Percentiles rank a stretch among this genome's conserved stretches.
Evolutionary conservation across 2,888 invertebrate genomes (phyloP).

Genomic region (Druceiella hillmani): DNA sequence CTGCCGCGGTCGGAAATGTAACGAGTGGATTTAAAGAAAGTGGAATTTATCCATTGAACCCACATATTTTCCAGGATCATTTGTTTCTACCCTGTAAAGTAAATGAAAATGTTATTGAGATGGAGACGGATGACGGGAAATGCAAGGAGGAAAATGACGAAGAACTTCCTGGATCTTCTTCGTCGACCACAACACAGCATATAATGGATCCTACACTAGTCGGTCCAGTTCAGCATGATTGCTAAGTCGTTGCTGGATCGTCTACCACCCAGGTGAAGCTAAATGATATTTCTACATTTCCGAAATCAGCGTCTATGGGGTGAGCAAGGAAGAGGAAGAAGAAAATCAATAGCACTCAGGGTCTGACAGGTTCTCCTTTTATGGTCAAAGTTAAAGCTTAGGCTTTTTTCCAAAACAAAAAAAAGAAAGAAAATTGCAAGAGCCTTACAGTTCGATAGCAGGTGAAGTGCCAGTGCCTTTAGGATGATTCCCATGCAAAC

Average conservation of each 20-base stretch:
- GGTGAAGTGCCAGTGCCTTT: no score
- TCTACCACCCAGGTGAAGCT: background rate
- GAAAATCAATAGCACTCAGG: background rate
- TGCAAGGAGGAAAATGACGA: constrained; percentile 5
- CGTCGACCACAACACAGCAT: background rate
- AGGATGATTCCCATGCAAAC: no score
- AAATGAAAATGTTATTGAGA: constrained; percentile 10
- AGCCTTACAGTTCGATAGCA: no score
- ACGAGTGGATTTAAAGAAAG: no score
- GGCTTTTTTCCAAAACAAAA: no score
- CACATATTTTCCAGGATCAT: constrained; percentile 13
- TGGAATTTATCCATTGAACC: no score
- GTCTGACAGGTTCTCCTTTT: background rate
- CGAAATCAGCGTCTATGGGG: constrained; percentile 1
- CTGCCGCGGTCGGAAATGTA: no score
- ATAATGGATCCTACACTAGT: background rate
- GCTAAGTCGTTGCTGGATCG: background rate
- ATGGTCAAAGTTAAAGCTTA: background rate
- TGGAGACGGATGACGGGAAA: constrained; percentile 4
- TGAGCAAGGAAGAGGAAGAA: no score
- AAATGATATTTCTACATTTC: background rate
- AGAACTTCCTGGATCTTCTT: constrained; percentile 3
- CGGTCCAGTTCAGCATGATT: background rate
- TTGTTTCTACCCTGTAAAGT: constrained; percentile 12
- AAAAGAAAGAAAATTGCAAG: no score